Evolutionary conservation across 2,888 invertebrate genomes (phyloP).

Genomic region (Eulithis testata): DNA sequence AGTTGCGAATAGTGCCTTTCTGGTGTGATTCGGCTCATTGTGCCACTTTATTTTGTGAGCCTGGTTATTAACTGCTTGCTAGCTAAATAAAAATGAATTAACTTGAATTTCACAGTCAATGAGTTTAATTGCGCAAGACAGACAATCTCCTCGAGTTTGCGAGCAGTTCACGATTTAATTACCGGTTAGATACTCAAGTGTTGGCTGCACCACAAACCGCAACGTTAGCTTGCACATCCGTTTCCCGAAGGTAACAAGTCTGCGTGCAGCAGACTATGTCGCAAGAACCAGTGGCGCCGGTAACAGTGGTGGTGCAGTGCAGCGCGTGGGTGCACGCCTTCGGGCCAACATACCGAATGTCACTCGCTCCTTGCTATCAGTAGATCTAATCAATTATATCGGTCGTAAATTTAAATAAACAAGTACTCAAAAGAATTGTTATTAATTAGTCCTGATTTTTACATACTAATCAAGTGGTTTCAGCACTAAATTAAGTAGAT

Average conservation of each 20-base stretch:
- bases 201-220: constrained; percentile 51
- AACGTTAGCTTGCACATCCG: constrained; percentile 57
- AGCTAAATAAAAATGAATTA: constrained; percentile 43
- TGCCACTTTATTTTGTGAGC: constrained; percentile 20
- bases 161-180: constrained; percentile 56
- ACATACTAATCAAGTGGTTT: too few species aligned
- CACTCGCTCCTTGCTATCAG: constrained; percentile 24
- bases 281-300: constrained; percentile 16
- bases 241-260: constrained; percentile 58
- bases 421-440: too few species aligned
- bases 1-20: constrained; percentile 6
- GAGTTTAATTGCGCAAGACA: constrained; percentile 51
- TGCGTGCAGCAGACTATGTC: constrained; percentile 8
- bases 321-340: constrained; percentile 27
- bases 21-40: constrained; percentile 13
- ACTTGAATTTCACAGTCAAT: constrained; percentile 53
- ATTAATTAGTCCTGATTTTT: too few species aligned
- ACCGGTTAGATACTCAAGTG: constrained; percentile 39
- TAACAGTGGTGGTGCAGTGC: constrained; percentile 14
- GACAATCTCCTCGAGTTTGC: constrained; percentile 52
- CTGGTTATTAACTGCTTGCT: constrained; percentile 39
- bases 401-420: background rate
- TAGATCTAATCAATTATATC: constrained; percentile 4
- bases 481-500: too few species aligned
- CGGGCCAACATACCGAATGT: constrained; percentile 31